Evolutionary conservation across 2,797 vertebrate genomes (phyloP).

Genomic region (Malurus splendens): DNA sequence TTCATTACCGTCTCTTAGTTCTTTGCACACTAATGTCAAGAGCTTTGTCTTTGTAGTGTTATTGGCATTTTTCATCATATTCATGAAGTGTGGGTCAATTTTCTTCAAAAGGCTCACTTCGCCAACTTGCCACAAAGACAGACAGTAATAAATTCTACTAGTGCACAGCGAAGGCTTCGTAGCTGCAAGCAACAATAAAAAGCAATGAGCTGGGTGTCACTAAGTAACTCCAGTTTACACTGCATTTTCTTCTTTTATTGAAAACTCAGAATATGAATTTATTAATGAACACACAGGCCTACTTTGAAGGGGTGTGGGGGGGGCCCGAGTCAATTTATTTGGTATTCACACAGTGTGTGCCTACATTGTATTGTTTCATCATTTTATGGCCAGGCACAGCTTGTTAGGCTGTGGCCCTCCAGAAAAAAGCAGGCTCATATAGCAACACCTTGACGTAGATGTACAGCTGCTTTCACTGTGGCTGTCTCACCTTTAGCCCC

Average conservation of each 20-base stretch:
- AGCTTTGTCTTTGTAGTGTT: slow-evolving; percentile 81
- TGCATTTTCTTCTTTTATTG: slow-evolving; percentile 83
- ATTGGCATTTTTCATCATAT: slow-evolving; percentile 88
- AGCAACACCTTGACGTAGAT: slow-evolving; percentile 95
- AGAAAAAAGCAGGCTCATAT: slow-evolving; percentile 79
- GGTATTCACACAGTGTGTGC: slow-evolving; percentile 85
- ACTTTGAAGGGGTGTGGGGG: slow-evolving; percentile 74
- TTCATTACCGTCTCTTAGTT: slow-evolving; percentile 77
- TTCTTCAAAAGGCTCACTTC: slow-evolving; percentile 83
- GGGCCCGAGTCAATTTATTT: slow-evolving; percentile 84
- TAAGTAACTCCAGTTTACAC: slow-evolving; percentile 84
- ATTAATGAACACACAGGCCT: slow-evolving; percentile 88
- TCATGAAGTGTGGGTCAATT: slow-evolving; percentile 85
- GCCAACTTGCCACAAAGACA: slow-evolving; percentile 82
- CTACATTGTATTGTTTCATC: slow-evolving; percentile 87
- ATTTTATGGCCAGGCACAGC: slow-evolving; percentile 88
- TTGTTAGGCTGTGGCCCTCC: slow-evolving; percentile 95
- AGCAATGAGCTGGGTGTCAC: slow-evolving; percentile 85
- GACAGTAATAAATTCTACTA: slow-evolving; percentile 85
- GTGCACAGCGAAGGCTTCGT: slow-evolving; percentile 77
- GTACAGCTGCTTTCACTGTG: slow-evolving; percentile 94
- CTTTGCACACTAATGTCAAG: slow-evolving; percentile 78
- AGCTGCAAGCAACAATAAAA: slow-evolving; percentile 85
- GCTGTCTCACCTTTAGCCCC: slow-evolving; percentile 89
- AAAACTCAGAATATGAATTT: slow-evolving; percentile 87